Evolutionary conservation across 2,888 invertebrate genomes (phyloP).

Genomic region (Oconnorella tubifera): DNA sequence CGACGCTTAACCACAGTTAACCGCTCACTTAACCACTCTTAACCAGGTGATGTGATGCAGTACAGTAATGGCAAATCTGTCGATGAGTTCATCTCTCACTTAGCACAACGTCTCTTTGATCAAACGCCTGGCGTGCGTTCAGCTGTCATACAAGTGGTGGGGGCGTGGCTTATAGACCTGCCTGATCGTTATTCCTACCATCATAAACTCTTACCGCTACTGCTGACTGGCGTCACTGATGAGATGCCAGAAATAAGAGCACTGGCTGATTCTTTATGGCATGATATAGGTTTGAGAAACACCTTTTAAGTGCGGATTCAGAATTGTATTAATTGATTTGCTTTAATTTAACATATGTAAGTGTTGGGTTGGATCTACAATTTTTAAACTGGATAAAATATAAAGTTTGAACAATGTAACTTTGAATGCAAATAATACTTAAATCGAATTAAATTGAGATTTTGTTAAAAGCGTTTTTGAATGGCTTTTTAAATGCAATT

Average conservation of each 20-base stretch:
- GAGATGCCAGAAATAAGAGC: conserved; percentile 66
- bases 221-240: conserved; percentile 80
- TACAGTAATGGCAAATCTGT: conserved; percentile 71
- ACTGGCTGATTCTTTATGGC: conserved; percentile 51
- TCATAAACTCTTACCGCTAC: conserved; percentile 76
- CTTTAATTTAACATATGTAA: no score
- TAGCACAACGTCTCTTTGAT: conserved; percentile 85
- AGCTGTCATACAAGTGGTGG: conserved; percentile 69
- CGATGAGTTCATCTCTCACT: conserved; percentile 70
- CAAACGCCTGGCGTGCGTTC: conserved; percentile 72
- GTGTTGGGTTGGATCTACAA: no score
- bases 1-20: no score
- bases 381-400: no score
- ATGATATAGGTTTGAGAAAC: conserved; percentile 49
- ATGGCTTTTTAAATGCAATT: no score
- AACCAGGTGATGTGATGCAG: conserved; percentile 62
- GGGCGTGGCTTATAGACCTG: conserved; percentile 72
- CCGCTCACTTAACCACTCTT: no score
- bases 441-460: no score
- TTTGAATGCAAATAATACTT: no score
- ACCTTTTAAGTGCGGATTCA: no score
- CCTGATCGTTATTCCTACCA: conserved; percentile 85
- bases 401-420: no score
- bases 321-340: no score
- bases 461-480: no score